phyloP scores from a whole-genome alignment of 2,113 vertebrate species.

The Thinocorus orbignyianus region DNA sequence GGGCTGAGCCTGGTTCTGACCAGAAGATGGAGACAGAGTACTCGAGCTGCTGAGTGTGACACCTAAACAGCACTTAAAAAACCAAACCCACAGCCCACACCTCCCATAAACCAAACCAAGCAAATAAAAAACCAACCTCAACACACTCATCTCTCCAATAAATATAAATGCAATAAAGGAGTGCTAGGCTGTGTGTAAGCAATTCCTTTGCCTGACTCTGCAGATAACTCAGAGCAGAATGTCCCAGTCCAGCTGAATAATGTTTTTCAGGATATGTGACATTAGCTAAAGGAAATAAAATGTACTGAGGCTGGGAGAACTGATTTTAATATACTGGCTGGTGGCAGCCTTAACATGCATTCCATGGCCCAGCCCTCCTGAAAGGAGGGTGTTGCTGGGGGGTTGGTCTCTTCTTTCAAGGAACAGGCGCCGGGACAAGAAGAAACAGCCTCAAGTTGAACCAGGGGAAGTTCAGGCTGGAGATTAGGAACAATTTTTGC shows the following conservation, averaged over 20 bases:
- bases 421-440: no score
- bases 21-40: conserved; percentile 61
- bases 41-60: not conserved
- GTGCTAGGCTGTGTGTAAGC: not conserved
- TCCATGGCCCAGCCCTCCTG: no score
- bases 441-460: no score
- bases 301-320: accelerated
- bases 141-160: no score
- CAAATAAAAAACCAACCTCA: not conserved
- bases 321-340: not conserved
- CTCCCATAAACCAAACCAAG: not conserved
- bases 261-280: accelerated
- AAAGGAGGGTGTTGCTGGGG: no score
- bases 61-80: not conserved
- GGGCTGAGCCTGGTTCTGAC: not conserved
- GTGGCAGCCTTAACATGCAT: not conserved
- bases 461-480: no score
- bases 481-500: no score
- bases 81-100: not conserved
- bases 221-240: not conserved
- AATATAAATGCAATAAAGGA: not conserved
- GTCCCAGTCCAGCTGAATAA: not conserved
- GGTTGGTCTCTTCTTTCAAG: no score
- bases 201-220: not conserved
- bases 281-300: not conserved